Evolutionary conservation across 2,888 invertebrate species (phyloP), one percentile per base, ranked within the genome.

Genomic region (Cantharis flavilabris): DNA sequence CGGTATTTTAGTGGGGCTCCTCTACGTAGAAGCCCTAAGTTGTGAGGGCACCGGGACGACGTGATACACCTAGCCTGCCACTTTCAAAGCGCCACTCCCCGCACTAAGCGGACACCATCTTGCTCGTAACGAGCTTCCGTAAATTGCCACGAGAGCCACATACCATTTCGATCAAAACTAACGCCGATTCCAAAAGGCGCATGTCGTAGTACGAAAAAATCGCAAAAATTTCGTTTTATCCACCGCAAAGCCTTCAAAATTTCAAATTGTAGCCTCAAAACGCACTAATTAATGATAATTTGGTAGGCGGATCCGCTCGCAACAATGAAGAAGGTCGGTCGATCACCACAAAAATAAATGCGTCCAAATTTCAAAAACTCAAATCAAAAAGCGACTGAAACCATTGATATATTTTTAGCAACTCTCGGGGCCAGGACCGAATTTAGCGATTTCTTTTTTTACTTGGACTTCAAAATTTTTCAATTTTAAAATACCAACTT

Each of bases 81-180:
- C 76, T 79, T 78, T 76, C 78, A 73, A 80, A 77, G 79, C 82
- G 83, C 83, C 84, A 83, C 84, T 84, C 84, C 84, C 84, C 83
- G 78, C 82, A 81, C 83, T 79, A 81, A 80, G 80, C 83, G 81
- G 83, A 83, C 84, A 83, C 83, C 83, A 83, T 84, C 82, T 83
- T 84, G 81, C 72, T 72, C 80, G 81, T 75, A 80, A 76, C 70
- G 72, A 62, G 64, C 75, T 81, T 82, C 82, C 80, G 76, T 75
- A 78, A 80, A 73, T 72, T 72, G 77, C 80, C 82, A 77, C 80
- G 80, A 82, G 83, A 80, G 84, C 80, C 81, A 81, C 79, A 67
- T 23, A 67, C 65, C 23, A 20, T 67, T 67, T 67, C 26, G 26
- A 16, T 11, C 65, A 26, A 67, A 67, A 67, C 23, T 13, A 67